Evolutionary conservation across 2,888 invertebrate species (phyloP), one percentile per base, ranked within the genome.

Genomic region (Himalopsyche kuldschensis): DNA sequence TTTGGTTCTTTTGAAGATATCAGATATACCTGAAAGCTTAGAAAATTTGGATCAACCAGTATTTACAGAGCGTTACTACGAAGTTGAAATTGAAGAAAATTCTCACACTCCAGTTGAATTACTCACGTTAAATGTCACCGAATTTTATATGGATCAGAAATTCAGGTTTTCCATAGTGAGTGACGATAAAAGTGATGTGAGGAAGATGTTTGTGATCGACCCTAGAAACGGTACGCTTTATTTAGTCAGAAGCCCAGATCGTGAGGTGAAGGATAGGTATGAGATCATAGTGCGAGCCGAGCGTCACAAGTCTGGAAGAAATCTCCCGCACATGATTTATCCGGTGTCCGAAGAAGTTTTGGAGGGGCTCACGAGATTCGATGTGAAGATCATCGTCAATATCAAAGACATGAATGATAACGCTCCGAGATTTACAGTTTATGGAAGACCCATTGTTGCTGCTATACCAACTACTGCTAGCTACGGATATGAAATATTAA

Each of bases 401-500:
- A 94, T 97, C 82, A 93, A 93, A 77, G 97, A 97, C 89, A 94
- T 95, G 0, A 97, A 97, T 88, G 97, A 97, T 88, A 97, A 97
- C 88, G 91, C 95, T 3, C 97, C 97, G 0, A 94, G 92, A 87
- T 97, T 97, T 88, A 93, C 93, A 3, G 94, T 94, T 63, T 94
- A 93, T 82, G 96, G 96, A 3, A 91, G 95, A 46, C 97, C 97
- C 0, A 93, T 97, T 86, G 94, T 97, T 0, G 96, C 97, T 0
- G 97, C 97, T 0, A 94, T 97, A 85, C 96, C 97, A 0, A 94
- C 96, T 0, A 94, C 95, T 35, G 96, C 96, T 8, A 94, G 94
- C 84, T 97, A 96, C 89, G 97, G 97, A 0, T 95, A 96, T 88
- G 95, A 96, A 88, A 95, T 97, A 81, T 93, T 96, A 77, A 94